Percentiles rank a stretch among this genome's conserved stretches.
Evolutionary conservation across 2,888 invertebrate species (phyloP).

Genomic region (Watsonalla cultraria): DNA sequence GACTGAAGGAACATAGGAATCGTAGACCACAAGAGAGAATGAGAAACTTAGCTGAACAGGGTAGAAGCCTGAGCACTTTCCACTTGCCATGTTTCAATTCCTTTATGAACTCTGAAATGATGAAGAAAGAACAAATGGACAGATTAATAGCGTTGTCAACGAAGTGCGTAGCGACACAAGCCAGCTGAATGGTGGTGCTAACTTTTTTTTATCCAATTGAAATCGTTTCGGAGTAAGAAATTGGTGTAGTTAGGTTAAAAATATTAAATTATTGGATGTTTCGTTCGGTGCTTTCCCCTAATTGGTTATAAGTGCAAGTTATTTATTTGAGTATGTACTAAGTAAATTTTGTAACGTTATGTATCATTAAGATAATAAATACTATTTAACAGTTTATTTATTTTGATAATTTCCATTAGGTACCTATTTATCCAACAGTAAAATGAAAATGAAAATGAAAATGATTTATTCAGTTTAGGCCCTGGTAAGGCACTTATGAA

Average conservation of each 20-base stretch:
- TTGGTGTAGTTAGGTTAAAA: conserved; percentile 27
- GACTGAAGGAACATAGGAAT: conserved; percentile 35
- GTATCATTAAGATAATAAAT: conserved; percentile 39
- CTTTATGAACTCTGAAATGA: conserved; percentile 50
- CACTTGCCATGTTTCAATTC: conserved; percentile 65
- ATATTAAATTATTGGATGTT: conserved; percentile 2
- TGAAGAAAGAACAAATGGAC: conserved; percentile 45
- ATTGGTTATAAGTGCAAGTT: conserved; percentile 32
- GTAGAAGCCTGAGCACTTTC: conserved; percentile 62
- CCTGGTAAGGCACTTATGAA: too few species aligned
- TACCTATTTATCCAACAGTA: too few species aligned
- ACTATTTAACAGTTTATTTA: conserved; percentile 12
- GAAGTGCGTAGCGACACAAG: conserved; percentile 10
- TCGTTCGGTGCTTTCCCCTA: background rate
- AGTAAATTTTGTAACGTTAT: conserved; percentile 59
- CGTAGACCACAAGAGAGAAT: conserved; percentile 45
- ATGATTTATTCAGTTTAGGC: too few species aligned
- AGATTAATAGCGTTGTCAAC: conserved; percentile 12
- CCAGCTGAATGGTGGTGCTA: conserved; percentile 2
- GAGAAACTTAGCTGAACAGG: conserved; percentile 35
- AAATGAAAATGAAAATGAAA: too few species aligned
- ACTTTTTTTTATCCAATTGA: conserved; percentile 17
- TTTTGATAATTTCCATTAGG: too few species aligned
- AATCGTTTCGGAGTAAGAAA: conserved; percentile 30
- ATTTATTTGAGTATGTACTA: conserved; percentile 46